A percentile compares a stretch with the other conserved stretches of the same genome.
phyloP scores from a whole-genome alignment of 2,888 invertebrate genomes.

The Mellilla xanthometata region DNA sequence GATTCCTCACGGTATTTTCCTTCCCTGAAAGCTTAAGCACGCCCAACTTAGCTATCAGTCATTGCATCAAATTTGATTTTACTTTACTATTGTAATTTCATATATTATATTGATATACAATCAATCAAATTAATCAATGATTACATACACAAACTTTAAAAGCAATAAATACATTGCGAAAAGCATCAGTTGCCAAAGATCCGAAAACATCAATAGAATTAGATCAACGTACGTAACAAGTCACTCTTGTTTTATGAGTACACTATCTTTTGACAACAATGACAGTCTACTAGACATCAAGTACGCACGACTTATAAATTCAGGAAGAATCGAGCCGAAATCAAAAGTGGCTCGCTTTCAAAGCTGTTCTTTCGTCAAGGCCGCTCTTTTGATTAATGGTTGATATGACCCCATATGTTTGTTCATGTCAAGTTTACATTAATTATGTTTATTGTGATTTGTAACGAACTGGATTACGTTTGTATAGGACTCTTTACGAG shows the following conservation, averaged over 20 bases:
- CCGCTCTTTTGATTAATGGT: slow-evolving; percentile 57
- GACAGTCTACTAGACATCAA: slow-evolving; percentile 6
- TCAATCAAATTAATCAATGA: too few relatives aligned
- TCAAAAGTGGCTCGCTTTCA: slow-evolving; percentile 29
- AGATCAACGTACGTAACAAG: slow-evolving; percentile 1
- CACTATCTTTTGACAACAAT: neutral
- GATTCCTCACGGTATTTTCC: too few relatives aligned
- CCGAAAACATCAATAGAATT: slow-evolving; percentile 3
- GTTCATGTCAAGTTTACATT: slow-evolving; percentile 65
- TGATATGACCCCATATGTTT: slow-evolving; percentile 59
- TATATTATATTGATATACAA: too few relatives aligned
- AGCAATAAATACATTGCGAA: too few relatives aligned
- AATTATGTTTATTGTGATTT: slow-evolving; percentile 46
- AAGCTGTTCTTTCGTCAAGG: slow-evolving; percentile 44
- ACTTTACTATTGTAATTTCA: too few relatives aligned
- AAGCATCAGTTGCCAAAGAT: too few relatives aligned
- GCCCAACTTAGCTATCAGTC: too few relatives aligned
- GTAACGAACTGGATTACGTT: slow-evolving; percentile 27
- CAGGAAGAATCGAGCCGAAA: slow-evolving; percentile 23
- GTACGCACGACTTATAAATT: slow-evolving; percentile 17
- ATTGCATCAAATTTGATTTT: too few relatives aligned
- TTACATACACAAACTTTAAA: too few relatives aligned
- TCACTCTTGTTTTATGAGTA: neutral
- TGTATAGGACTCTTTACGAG: slow-evolving; percentile 14
- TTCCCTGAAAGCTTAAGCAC: too few relatives aligned